Base-by-base conservation (phyloP, 2,797 vertebrate genomes). In the Pangasius macronema region DNA sequence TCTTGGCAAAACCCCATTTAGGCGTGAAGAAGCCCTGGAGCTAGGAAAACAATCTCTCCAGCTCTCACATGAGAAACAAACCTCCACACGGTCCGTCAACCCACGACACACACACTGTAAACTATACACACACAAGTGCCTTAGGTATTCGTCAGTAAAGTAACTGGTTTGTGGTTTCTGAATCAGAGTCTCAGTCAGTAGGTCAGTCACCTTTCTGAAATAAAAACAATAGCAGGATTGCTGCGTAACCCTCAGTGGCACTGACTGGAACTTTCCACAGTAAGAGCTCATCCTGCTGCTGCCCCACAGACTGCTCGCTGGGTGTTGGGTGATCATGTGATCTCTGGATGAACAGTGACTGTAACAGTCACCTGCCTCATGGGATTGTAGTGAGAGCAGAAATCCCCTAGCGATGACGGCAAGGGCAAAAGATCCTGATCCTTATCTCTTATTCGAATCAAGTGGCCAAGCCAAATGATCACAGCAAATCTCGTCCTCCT, bases 401-500 rank as follows among this genome's bases (percentile, higher is more conserved):
- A 46, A 2, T n/a, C 46, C 59, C 33, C 22, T 39, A 24, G 49
- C 18, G 49, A 27, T 2, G 27, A 68, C 9, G n/a, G 59, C 63
- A 82, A 82, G 67, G 72, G 51, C 22, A 0, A 85, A 65, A 53
- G 72, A 55, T 72, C 3, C 46, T 9, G 13, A 30, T 46, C 14
- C 8, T 10, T 11, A 33, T 24, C 20, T 42, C 39, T 3, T 8
- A 36, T 39, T 70, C 2, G 9, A 72, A 72, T 42, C 11, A 42
- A 72, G 2, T 5, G 3, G 89, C 79, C 88, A 84, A 86, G 75
- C 61, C 80, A 11, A 85, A 89, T 91, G 30, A 87, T 89, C 89
- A 91, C 22, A 73, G 24, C 6, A 14, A 49, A 13, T 73, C 42
- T 24, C 5, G 13, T 14, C 24, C 11, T 75, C 70, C 22, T 0